Conservation (phyloP, 2,797 vertebrate species). For the Glyptemys insculpta region DNA sequence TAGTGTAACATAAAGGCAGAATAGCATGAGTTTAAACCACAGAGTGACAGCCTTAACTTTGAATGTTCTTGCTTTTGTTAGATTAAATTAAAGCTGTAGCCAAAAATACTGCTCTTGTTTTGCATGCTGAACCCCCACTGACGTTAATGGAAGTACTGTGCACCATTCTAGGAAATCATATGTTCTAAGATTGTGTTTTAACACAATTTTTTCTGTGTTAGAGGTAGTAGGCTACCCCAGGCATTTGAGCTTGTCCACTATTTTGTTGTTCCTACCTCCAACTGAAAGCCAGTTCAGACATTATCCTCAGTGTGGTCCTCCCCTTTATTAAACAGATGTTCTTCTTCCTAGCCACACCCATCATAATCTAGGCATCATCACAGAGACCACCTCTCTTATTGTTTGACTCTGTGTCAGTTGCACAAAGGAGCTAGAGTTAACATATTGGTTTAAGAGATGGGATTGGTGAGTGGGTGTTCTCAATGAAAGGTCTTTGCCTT, state of each 20-base stretch:
- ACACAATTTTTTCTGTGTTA: not conserved
- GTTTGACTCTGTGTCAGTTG: fast-evolving
- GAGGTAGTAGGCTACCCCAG: not conserved
- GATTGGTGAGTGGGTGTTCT: not conserved
- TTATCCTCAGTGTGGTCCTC: not conserved
- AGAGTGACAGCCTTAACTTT: not conserved
- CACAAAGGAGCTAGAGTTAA: not conserved
- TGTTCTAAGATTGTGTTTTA: not conserved
- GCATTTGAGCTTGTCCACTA: not conserved
- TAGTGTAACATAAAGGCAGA: not conserved
- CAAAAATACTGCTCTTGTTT: not conserved
- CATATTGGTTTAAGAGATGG: fast-evolving
- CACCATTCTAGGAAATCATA: not conserved
- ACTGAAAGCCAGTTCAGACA: not conserved
- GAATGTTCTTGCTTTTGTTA: not conserved
- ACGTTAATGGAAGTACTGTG: not conserved
- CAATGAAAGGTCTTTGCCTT: fast-evolving
- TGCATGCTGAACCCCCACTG: not conserved
- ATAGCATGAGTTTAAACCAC: not conserved
- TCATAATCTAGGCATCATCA: not conserved
- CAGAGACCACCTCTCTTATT: not conserved
- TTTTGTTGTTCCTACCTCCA: not conserved
- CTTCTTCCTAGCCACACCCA: not conserved
- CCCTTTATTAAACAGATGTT: not conserved
- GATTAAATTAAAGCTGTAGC: not conserved